These are phyloP conservation scores for Tholera decimalis DNA, from an alignment of 2,888 invertebrate genomes.

Conservation along the genomic window DNA sequence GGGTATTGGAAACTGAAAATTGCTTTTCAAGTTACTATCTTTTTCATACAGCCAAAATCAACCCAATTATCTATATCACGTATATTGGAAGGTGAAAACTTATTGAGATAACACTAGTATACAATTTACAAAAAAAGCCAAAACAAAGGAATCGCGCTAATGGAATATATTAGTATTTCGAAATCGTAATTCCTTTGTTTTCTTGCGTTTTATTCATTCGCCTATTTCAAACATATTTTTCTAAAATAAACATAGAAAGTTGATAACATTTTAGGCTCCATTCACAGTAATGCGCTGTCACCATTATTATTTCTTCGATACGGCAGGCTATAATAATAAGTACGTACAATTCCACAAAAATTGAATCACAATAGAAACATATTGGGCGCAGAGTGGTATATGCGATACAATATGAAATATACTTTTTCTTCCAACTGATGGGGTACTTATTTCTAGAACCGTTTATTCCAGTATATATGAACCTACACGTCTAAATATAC, in stretches of 20 bases:
- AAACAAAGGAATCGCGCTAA: not conserved
- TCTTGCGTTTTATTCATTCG: no score
- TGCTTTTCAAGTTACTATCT: constrained; percentile 38
- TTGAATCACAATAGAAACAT: constrained; percentile 22
- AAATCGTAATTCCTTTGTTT: no score
- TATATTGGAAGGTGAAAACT: constrained; percentile 31
- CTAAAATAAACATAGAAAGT: not conserved
- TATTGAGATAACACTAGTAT: not conserved
- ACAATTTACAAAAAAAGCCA: not conserved
- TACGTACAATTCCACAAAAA: constrained; percentile 29
- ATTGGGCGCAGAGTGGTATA: constrained; percentile 37
- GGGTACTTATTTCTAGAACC: constrained; percentile 58
- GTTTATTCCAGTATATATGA: constrained; percentile 63
- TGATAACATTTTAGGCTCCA: constrained; percentile 41
- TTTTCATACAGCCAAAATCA: constrained; percentile 30
- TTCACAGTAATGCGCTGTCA: constrained; percentile 17
- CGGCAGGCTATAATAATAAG: constrained; percentile 27
- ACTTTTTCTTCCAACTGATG: constrained; percentile 36
- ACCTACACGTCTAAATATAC: constrained; percentile 66
- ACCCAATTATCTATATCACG: constrained; percentile 15
- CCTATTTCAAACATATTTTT: not conserved
- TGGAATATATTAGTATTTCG: no score
- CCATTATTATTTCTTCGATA: constrained; percentile 9
- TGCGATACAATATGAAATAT: constrained; percentile 27
- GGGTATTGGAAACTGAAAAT: constrained; percentile 46